These are phyloP conservation scores for Hippocampus comes DNA, from an alignment of 2,113 vertebrate genomes.

Conservation along the genomic window DNA sequence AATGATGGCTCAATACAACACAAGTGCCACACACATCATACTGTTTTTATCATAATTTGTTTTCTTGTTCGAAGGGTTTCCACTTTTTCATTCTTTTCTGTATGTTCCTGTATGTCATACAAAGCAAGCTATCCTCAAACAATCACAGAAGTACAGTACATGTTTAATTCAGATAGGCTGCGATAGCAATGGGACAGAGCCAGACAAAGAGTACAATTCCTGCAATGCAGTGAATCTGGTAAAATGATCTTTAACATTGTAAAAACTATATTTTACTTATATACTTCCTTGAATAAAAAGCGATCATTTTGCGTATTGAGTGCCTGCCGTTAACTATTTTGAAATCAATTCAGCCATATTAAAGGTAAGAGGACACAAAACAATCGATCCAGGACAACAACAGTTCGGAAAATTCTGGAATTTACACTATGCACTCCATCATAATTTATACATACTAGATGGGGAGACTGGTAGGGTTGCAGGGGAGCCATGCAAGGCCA, in stretches of 20 bases:
- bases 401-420: not conserved
- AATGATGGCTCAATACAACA: too few relatives aligned
- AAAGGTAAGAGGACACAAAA: not conserved
- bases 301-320: not conserved
- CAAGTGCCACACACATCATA: too few relatives aligned
- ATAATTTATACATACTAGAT: slow-evolving; percentile 75
- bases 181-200: not conserved
- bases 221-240: not conserved
- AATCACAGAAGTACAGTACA: too few relatives aligned
- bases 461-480: slow-evolving; percentile 83
- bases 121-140: too few relatives aligned
- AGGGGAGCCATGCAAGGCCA: slow-evolving; percentile 86
- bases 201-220: not conserved
- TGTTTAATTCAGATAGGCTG: not conserved
- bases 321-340: not conserved
- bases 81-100: too few relatives aligned
- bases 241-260: not conserved
- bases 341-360: not conserved
- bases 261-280: not conserved
- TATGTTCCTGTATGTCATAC: too few relatives aligned
- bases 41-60: too few relatives aligned
- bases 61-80: too few relatives aligned
- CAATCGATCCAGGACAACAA: not conserved
- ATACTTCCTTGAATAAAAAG: not conserved
- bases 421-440: not conserved